Percentiles rank a stretch among this genome's conserved stretches.
These are phyloP conservation scores for Drosophila leontia DNA, from an alignment of 1,140 invertebrate genomes.

Conservation along the genomic window DNA sequence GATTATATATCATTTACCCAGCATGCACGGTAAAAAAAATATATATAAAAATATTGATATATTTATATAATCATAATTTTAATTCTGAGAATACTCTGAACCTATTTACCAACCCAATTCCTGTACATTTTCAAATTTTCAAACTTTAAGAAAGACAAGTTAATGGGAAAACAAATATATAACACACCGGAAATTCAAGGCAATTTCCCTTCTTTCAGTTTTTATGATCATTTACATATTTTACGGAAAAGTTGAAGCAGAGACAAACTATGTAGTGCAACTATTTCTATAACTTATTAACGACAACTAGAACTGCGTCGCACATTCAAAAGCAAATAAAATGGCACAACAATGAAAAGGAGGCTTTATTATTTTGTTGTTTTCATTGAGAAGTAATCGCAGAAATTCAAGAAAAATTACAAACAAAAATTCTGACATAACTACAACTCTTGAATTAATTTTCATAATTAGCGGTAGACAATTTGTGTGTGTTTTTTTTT, in stretches of 20 bases:
- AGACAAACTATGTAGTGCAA: conserved; percentile 8
- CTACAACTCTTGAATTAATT: conserved; percentile 4
- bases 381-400: background rate
- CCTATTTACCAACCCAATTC: no score
- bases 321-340: conserved; percentile 10
- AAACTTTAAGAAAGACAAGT: background rate
- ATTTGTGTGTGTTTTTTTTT: background rate
- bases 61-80: no score
- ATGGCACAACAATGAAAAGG: conserved; percentile 5
- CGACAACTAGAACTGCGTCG: conserved; percentile 11
- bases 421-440: background rate
- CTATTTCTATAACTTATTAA: conserved; percentile 6
- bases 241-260: background rate
- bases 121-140: background rate
- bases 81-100: no score
- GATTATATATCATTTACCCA: background rate
- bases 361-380: background rate
- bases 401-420: background rate
- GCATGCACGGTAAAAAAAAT: background rate
- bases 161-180: background rate
- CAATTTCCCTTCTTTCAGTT: background rate
- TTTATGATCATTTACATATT: conserved; percentile 5
- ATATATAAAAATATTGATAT: background rate
- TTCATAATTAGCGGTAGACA: background rate
- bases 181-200: background rate